Evolutionary conservation across 1,140 invertebrate species (phyloP), one percentile per base, ranked within the genome.

Genomic region (Megathymus violae): DNA sequence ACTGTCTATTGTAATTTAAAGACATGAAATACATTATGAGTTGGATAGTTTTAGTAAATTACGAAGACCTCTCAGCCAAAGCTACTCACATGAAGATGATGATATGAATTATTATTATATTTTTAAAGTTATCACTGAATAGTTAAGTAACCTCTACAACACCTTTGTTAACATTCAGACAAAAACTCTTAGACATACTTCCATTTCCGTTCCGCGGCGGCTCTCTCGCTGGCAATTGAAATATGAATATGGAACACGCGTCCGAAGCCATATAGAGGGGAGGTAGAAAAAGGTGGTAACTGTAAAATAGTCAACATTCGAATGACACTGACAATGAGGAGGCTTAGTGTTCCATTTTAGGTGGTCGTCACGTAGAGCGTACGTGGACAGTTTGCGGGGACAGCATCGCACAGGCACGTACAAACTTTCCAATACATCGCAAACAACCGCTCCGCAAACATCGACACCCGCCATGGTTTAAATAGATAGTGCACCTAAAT

Each of bases 171-270:
- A 52, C 36, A 34, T 43, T 43, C 19, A 27, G 22, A 7, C 43
- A 34, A 22, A 50, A 48, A 11, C 34, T 25, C 52, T 54, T 19
- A 51, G 7, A 58, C 43, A 64, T 27, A 43, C 31, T 62, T 44
- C 19, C 59, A 67, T 25, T 64, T 46, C 58, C 27, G 61, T 61
- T 61, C 65, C 54, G 52, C 59, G 61, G 61, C 41, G 19, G 41
- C 67, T 76, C 71, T 75, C 71, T 78, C 73, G 69, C 69, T 71
- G 58, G 43, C 19, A 71, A 78, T 66, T 77, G 65, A 69, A 68
- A 59, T 78, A 85, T 89, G 75, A 85, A 87, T 89, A 89, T 89
- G 77, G 69, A 86, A 73, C 65, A 31, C 81, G 72, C 78, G 81
- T 85, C 51, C 67, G 47, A 40, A 25, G 31, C 83, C 82, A 78